Conservation (phyloP, 2,888 invertebrate genomes). For the Syritta pipiens region DNA sequence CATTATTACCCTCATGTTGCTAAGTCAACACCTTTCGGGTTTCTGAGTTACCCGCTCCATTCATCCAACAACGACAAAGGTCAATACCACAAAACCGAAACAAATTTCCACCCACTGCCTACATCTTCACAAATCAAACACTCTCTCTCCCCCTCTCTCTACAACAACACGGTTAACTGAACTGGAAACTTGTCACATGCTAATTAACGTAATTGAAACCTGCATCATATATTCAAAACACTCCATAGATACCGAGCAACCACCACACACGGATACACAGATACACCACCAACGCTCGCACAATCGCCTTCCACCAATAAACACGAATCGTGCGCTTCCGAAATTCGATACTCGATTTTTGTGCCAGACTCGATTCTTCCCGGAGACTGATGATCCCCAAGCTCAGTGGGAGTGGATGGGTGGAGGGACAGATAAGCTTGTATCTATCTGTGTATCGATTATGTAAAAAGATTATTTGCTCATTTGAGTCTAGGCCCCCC, state of each 20-base stretch:
- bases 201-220: slow-evolving; percentile 57
- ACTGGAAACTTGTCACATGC: slow-evolving; percentile 53
- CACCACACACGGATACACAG: background rate
- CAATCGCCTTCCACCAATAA: slow-evolving; percentile 17
- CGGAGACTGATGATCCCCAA: background rate
- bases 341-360: slow-evolving; percentile 46
- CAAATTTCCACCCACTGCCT: background rate
- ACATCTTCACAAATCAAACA: slow-evolving; percentile 3
- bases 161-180: slow-evolving; percentile 34
- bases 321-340: slow-evolving; percentile 19
- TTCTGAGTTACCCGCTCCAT: no score
- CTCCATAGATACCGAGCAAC: background rate
- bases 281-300: background rate
- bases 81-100: slow-evolving; percentile 3
- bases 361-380: background rate
- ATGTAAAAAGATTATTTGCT: slow-evolving; percentile 34
- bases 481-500: slow-evolving; percentile 12
- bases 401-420: background rate
- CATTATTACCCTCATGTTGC: no score
- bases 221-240: slow-evolving; percentile 46
- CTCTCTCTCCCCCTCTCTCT: slow-evolving; percentile 24
- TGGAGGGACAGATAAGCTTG: background rate
- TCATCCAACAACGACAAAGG: background rate
- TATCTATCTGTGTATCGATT: slow-evolving; percentile 6
- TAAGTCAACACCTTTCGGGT: no score